Conservation (phyloP, 2,888 invertebrate genomes). For the Strigamia crassipes region DNA sequence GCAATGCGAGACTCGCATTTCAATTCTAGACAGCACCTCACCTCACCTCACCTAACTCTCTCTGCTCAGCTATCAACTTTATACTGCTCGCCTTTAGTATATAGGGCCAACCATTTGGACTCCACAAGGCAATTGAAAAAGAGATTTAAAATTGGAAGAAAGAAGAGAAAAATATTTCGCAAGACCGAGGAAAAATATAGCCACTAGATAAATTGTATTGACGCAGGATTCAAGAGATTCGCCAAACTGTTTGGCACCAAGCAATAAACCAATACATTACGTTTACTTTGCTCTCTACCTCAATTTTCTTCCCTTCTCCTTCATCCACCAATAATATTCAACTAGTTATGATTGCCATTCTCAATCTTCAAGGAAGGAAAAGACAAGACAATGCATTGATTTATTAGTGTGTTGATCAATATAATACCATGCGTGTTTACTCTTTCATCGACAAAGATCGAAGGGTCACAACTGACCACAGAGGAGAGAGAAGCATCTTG, state of each 20-base stretch:
- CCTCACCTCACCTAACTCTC: conserved; percentile 24
- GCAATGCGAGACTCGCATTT: neutral
- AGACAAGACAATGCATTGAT: neutral
- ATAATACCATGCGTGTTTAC: conserved; percentile 17
- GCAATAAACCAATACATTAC: neutral
- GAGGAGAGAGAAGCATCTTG: neutral
- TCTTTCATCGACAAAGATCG: neutral
- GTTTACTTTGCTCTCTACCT: neutral
- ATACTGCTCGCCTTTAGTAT: conserved; percentile 15
- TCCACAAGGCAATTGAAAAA: conserved; percentile 22
- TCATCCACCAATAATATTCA: neutral
- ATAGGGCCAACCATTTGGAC: conserved; percentile 14
- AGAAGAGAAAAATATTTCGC: conserved; percentile 20
- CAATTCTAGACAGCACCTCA: conserved; percentile 3
- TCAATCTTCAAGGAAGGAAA: neutral
- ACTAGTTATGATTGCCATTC: neutral
- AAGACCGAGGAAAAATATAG: neutral
- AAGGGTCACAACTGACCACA: conserved; percentile 23
- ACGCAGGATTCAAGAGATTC: neutral
- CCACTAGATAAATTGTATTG: neutral
- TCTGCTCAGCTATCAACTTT: conserved; percentile 26
- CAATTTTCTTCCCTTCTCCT: neutral
- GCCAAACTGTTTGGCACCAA: neutral
- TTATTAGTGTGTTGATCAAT: conserved; percentile 1
- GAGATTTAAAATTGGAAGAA: conserved; percentile 18